Conservation (phyloP, 2,797 vertebrate genomes). For the Apodemus agrarius region DNA sequence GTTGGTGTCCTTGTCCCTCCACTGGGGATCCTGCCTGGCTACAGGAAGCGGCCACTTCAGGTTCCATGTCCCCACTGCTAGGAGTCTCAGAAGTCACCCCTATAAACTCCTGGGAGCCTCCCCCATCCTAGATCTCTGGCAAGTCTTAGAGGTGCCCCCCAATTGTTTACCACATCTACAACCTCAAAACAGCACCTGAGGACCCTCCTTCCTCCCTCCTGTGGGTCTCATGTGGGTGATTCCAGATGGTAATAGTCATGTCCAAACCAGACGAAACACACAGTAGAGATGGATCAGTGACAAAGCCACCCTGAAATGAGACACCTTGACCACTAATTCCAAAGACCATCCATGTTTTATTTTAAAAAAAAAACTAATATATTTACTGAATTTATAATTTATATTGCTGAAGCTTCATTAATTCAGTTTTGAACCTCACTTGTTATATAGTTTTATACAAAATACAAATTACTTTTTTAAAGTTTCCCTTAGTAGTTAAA, state of each 20-base stretch:
- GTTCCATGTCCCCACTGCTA: background rate
- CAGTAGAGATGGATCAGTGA: background rate
- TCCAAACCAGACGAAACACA: background rate
- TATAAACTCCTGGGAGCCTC: background rate
- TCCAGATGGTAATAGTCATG: background rate
- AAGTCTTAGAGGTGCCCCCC: background rate
- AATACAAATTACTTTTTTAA: background rate
- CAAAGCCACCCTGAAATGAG: background rate
- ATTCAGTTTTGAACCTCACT: background rate
- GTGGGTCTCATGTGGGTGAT: background rate
- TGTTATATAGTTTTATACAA: background rate
- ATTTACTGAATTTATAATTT: background rate
- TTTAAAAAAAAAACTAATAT: background rate
- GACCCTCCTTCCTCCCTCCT: background rate
- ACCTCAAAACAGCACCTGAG: too few relatives aligned
- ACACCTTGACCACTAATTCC: background rate
- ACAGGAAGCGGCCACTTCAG: background rate
- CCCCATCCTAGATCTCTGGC: background rate
- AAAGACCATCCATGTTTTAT: background rate
- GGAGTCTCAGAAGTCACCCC: background rate
- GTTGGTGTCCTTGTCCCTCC: background rate
- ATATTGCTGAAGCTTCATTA: background rate
- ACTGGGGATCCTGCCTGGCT: background rate
- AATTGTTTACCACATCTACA: background rate
- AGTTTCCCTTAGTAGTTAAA: constrained; percentile 19